Evolutionary conservation across 2,888 invertebrate genomes (phyloP).

Genomic region (Eupithecia abbreviata): DNA sequence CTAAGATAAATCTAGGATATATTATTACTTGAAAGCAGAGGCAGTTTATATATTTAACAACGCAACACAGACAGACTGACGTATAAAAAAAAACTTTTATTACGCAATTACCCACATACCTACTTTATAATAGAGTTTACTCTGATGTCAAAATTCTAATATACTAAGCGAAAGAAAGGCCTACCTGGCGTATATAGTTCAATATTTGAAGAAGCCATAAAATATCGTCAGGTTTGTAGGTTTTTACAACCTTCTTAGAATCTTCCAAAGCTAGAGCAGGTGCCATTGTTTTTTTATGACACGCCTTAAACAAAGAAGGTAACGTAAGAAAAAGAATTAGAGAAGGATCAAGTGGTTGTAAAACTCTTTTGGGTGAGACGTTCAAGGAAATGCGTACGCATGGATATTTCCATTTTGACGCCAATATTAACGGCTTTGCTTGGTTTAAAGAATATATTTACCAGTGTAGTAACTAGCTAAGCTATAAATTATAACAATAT

Average conservation of each 20-base stretch:
- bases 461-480: too few relatives aligned
- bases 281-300: not conserved
- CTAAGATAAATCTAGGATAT: not conserved
- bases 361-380: not conserved
- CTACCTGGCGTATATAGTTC: not conserved
- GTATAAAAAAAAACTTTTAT: not conserved
- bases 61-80: not conserved
- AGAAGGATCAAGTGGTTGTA: not conserved
- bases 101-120: not conserved
- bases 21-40: not conserved
- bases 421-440: not conserved
- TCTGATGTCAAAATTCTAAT: not conserved
- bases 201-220: constrained; percentile 3
- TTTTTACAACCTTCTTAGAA: not conserved
- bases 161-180: not conserved
- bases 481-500: too few relatives aligned
- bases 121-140: not conserved
- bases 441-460: not conserved
- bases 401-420: not conserved
- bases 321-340: not conserved
- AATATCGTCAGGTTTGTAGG: not conserved
- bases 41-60: not conserved
- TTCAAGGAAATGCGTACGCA: not conserved
- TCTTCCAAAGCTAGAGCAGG: not conserved
- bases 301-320: not conserved